Evolutionary conservation across 2,797 vertebrate species (phyloP).

Genomic region (Hydrocynus forskahlii): DNA sequence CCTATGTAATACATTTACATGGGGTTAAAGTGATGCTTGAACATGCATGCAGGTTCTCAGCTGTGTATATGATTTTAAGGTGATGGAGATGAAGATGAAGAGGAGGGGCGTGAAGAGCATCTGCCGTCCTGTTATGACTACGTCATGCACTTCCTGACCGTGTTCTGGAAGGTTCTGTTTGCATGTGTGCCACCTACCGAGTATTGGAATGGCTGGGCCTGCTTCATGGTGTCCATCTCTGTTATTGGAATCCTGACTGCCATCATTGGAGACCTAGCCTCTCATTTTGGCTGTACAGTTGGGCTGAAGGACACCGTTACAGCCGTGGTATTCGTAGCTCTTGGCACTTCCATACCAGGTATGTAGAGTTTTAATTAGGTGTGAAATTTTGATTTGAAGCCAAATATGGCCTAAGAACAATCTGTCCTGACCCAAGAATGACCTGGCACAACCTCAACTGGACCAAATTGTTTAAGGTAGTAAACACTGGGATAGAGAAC

Average conservation of each 20-base stretch:
- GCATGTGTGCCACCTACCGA: constrained; percentile 95
- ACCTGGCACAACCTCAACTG: too few relatives aligned
- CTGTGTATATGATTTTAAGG: constrained; percentile 48
- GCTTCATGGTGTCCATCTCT: constrained; percentile 91
- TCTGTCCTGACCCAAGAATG: too few relatives aligned
- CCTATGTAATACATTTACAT: too few relatives aligned
- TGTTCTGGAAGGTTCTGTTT: constrained; percentile 98
- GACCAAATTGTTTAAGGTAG: too few relatives aligned
- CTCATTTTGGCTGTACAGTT: constrained; percentile 96
- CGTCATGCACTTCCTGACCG: constrained; percentile 94
- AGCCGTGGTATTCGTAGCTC: constrained; percentile 92
- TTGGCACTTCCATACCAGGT: constrained; percentile 97
- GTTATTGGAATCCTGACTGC: constrained; percentile 94
- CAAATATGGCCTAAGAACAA: not conserved
- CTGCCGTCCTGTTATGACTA: constrained; percentile 94
- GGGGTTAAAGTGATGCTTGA: too few relatives aligned
- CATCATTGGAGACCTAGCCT: constrained; percentile 93
- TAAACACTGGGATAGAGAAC: too few relatives aligned
- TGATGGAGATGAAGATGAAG: constrained; percentile 84
- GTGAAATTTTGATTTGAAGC: too few relatives aligned
- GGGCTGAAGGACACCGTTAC: constrained; percentile 97
- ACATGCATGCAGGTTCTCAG: too few relatives aligned
- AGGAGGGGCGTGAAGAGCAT: constrained; percentile 85
- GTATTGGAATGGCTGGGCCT: constrained; percentile 96
- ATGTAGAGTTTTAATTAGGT: too few relatives aligned